Evolutionary conservation across 2,797 vertebrate genomes (phyloP), one percentile per base, ranked within the genome.

Genomic region (Malacoctenus gilli): DNA sequence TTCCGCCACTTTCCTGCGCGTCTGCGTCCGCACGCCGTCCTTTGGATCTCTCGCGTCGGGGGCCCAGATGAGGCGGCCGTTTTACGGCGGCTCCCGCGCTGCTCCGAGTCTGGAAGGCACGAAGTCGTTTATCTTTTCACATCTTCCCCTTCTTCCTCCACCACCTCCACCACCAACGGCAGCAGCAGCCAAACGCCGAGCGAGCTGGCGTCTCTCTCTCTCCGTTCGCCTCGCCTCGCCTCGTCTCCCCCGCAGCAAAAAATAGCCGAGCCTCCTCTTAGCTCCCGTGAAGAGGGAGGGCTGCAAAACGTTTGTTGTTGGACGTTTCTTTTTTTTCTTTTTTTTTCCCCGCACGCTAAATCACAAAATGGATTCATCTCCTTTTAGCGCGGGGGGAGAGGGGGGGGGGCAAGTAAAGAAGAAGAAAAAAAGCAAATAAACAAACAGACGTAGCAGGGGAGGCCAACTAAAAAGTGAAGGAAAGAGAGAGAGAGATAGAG

Each of bases 211-310:
- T n/a, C n/a, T n/a, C n/a, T n/a, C n/a, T n/a, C n/a, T n/a, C n/a
- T n/a, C n/a, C n/a, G n/a, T n/a, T n/a, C n/a, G n/a, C 63, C 66
- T 76, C 64, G 67, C 43, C 82, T 80, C 49, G 30, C 58, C 59
- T 66, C 36, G 28, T 81, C 75, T 80, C 70, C 81, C 78, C 76
- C 55, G 46, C 80, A 84, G 84, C 80, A 28, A 76, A 78, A 81
- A 83, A 81, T 61, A 81, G 80, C 83, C 59, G 31, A 59, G 59
- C 77, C 77, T 80, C 72, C 77, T 82, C 75, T 81, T 60, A 74
- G 73, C 68, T 71, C 49, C 54, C 20, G 46, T 65, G 48, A 73
- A 74, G 66, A 68, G 62, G 47, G 69, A 66, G 72, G 73, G 64
- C 58, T 75, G 69, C 58, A 60, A 81, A 78, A 75, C 38, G 49